phyloP scores from a whole-genome alignment of 2,888 invertebrate species.

The Dyspetes luteomarginatus region DNA sequence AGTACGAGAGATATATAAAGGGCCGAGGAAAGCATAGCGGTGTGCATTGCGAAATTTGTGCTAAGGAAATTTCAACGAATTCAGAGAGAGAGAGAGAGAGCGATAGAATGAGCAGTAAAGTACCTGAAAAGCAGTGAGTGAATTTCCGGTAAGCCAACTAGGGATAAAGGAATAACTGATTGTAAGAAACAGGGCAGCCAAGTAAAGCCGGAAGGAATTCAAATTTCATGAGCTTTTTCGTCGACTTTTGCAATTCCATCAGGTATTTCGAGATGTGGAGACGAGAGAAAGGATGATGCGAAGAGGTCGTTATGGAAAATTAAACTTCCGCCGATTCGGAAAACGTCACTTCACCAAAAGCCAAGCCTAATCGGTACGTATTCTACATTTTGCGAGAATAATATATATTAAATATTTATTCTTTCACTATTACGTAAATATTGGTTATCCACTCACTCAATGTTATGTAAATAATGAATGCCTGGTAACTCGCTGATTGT shows the following conservation, averaged over 20 bases:
- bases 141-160: conserved; percentile 9
- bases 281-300: neutral
- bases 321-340: neutral
- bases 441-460: no score
- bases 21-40: neutral
- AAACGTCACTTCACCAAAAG: neutral
- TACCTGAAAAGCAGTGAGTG: conserved; percentile 12
- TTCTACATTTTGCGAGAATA: no score
- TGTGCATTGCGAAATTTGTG: conserved; percentile 26
- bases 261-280: neutral
- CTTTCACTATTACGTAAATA: no score
- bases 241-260: neutral
- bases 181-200: neutral
- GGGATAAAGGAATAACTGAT: neutral
- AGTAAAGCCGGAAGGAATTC: conserved; percentile 29
- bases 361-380: no score
- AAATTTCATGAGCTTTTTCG: conserved; percentile 26
- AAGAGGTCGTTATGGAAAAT: neutral
- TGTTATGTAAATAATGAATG: neutral
- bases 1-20: conserved; percentile 9
- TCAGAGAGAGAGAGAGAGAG: conserved; percentile 30
- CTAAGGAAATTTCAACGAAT: conserved; percentile 29
- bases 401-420: no score
- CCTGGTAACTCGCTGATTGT: neutral
- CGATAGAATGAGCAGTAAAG: conserved; percentile 3